Percentiles rank a stretch among this genome's conserved stretches.
These are phyloP conservation scores for Anser brachyrhynchus DNA, from an alignment of 2,113 vertebrate species.

Conservation along the genomic window DNA sequence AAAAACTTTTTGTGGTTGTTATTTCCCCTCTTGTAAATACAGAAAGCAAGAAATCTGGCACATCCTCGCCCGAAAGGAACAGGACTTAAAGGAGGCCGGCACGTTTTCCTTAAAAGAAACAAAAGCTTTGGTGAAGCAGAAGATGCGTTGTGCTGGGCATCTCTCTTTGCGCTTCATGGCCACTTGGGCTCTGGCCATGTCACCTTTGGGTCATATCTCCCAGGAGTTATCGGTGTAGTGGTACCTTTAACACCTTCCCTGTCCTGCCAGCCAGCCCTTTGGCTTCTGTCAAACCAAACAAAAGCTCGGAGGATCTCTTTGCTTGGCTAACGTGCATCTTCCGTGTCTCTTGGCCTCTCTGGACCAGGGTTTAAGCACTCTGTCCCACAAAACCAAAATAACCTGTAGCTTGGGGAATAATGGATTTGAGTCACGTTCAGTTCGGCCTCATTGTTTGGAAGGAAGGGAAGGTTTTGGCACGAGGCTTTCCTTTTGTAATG, in stretches of 20 bases:
- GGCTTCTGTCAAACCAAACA: neutral
- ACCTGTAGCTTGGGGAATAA: slow-evolving; percentile 54
- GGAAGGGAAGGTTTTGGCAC: slow-evolving; percentile 66
- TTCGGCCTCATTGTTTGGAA: slow-evolving; percentile 66
- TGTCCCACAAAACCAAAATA: slow-evolving; percentile 40
- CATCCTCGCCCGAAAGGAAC: neutral
- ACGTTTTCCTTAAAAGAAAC: neutral
- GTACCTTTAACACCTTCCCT: neutral
- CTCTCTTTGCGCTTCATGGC: fast-evolving
- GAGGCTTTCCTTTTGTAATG: slow-evolving; percentile 43
- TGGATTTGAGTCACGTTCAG: slow-evolving; percentile 66
- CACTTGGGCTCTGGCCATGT: neutral
- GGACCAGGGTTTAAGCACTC: slow-evolving; percentile 17
- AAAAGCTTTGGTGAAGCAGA: neutral
- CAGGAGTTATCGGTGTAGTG: neutral
- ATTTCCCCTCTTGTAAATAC: neutral
- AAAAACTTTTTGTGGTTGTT: neutral
- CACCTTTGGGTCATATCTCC: neutral
- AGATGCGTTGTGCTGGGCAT: neutral
- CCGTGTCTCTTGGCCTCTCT: neutral
- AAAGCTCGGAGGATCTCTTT: neutral
- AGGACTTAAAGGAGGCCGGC: neutral
- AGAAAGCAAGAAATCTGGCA: neutral
- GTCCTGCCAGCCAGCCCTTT: neutral
- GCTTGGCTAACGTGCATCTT: neutral